Percentiles rank a stretch among this genome's conserved stretches.
Evolutionary conservation across 1,140 invertebrate genomes (phyloP).

Genomic region (Hypothenemus hampei): DNA sequence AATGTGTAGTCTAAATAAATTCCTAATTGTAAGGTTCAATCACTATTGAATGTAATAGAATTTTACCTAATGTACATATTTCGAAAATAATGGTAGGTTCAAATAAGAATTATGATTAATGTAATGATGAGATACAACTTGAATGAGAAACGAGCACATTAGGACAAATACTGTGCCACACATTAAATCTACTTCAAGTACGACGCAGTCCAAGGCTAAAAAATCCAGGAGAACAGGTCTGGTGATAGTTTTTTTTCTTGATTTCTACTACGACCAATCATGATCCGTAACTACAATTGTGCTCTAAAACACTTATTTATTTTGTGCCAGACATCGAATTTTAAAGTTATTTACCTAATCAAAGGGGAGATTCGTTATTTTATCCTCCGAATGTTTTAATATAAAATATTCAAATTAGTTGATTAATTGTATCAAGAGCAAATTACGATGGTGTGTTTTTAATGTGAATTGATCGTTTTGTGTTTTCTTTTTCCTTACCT

Average conservation of each 20-base stretch:
- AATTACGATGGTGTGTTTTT: constrained; percentile 43
- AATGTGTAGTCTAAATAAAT: too few relatives aligned
- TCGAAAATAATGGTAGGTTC: neutral
- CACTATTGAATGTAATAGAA: neutral
- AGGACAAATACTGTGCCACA: neutral
- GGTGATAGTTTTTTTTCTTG: neutral
- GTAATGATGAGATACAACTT: constrained; percentile 4
- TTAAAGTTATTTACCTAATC: constrained; percentile 37
- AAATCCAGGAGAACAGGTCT: too few relatives aligned
- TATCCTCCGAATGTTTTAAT: constrained; percentile 36
- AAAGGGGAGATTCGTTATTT: constrained; percentile 34
- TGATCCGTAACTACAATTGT: constrained; percentile 16
- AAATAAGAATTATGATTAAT: constrained; percentile 8
- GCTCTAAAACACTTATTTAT: constrained; percentile 33
- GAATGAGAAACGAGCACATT: constrained; percentile 17
- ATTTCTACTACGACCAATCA: neutral
- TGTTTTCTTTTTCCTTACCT: constrained; percentile 59
- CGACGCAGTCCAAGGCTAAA: too few relatives aligned
- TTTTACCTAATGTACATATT: neutral
- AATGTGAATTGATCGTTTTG: constrained; percentile 10
- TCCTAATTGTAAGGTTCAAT: neutral
- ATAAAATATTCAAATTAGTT: constrained; percentile 38
- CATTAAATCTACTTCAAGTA: neutral
- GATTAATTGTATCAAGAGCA: constrained; percentile 33
- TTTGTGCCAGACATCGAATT: constrained; percentile 32